Base-by-base conservation (phyloP, 1,140 invertebrate species). In the Camponotus floridanus region DNA sequence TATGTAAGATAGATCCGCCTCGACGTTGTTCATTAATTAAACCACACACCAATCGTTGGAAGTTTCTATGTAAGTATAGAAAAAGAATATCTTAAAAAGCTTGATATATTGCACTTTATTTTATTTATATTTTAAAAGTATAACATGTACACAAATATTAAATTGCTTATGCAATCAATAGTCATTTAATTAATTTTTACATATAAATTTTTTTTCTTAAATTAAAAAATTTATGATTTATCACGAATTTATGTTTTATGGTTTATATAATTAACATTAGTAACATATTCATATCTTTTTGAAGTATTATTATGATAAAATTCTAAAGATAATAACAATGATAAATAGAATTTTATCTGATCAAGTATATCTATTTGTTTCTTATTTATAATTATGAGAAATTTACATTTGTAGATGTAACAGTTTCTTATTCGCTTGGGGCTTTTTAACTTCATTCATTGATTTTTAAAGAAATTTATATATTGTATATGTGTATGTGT, bases 51-150 rank as follows among this genome's bases (percentile, higher is more conserved):
- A 95, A 95, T 91, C 92, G 94, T 26, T 95, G 94, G 94, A 95
- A 95, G 67, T 95, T 95, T 68, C 84, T 92, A 67, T 95, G 94
- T 95, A 90, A 95, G 94, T 94, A 86, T 26, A n/a, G 9, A 21
- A 21, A 18, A 67, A 55, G 51, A 45, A 48, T 18, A 33, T 51
- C 1, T 55, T 51, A 6, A 70, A 68, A n/a, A 64, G 9, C 26
- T 5, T 48, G 36, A 78, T 18, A 81, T 45, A 26, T 31, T 71
- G 5, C 0, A 42, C 13, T 74, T 84, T 62, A 8, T 84, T 84
- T 80, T 2, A n/a, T 15, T 45, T 9, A 74, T 26, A 26, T 39
- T 3, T 39, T 76, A 1, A 36, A 71, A 57, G 15, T 9, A 55
- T 3, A 51, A 51, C 48, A 18, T 51, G 48, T 18, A n/a, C 9